These are phyloP conservation scores for Acronicta alni DNA, from an alignment of 2,888 invertebrate genomes.

Conservation along the genomic window DNA sequence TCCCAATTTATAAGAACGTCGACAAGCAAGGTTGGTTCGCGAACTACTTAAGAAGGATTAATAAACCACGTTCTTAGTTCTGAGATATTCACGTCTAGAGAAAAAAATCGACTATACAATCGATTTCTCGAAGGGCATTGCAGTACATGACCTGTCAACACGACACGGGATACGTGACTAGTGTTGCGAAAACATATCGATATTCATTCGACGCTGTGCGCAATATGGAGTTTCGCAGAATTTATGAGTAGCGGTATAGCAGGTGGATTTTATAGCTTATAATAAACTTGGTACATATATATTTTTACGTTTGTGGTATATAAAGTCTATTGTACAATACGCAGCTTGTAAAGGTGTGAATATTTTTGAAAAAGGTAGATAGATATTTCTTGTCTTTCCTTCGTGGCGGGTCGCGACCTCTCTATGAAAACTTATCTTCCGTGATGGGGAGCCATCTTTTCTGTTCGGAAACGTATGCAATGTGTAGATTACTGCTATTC, in stretches of 20 bases:
- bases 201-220: constrained; percentile 57
- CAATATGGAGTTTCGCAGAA: constrained; percentile 65
- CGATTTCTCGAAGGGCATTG: constrained; percentile 38
- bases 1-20: constrained; percentile 40
- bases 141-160: constrained; percentile 58
- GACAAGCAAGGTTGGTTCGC: constrained; percentile 28
- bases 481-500: constrained; percentile 43
- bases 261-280: constrained; percentile 60
- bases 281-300: constrained; percentile 51
- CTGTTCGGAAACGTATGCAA: constrained; percentile 21
- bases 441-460: constrained; percentile 37
- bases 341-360: not conserved
- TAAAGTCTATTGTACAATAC: constrained; percentile 1
- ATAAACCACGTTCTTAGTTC: constrained; percentile 18
- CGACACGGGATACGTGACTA: constrained; percentile 61
- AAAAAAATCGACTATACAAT: constrained; percentile 38
- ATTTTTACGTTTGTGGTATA: constrained; percentile 35
- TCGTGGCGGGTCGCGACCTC: constrained; percentile 33
- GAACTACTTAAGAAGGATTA: constrained; percentile 13
- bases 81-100: constrained; percentile 23
- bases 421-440: constrained; percentile 36
- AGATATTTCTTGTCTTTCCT: constrained; percentile 26
- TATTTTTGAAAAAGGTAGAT: constrained; percentile 21
- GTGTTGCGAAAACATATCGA: constrained; percentile 67
- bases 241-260: constrained; percentile 60